Evolutionary conservation across 1,140 invertebrate genomes (phyloP), one percentile per base, ranked within the genome.

Genomic region (Hyposmocoma kahamanoa): DNA sequence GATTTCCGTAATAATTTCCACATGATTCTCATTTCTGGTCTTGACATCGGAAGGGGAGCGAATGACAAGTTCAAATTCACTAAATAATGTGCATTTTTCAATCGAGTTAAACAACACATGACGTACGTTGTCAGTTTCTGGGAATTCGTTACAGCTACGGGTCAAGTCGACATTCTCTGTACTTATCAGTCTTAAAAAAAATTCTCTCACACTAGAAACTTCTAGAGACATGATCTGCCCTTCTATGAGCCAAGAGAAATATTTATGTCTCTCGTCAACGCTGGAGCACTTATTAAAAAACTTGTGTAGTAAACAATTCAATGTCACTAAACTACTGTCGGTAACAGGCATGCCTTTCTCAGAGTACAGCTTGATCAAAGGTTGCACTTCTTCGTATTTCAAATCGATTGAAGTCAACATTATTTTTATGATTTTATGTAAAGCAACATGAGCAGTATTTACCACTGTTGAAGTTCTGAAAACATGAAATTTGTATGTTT

Each of bases 321-420:
- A 48, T 1, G 77, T 85, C 9, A 45, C 52, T 11, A 82, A 46
- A 47, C 64, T 80, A 5, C 56, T 36, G 38, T 67, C 57, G 34
- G 67, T 77, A 0, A 78, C 62, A 2, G 77, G 73, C 74, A 85
- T 78, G 20, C 66, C 68, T 47, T 71, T 72, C 47, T 83, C 76
- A 20, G 68, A 56, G 38, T 85, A 83, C 9, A 72, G 52, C 20
- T 71, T 56, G 15, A 80, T 38, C 10, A 85, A 48, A 0, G 74
- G 63, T 34, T 75, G 60, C 11, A 75, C 62, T 44, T 56, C 53
- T 30, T 63, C 26, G 52, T 72, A 75, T 30, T 70, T 67, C 0
- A 80, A 52, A 3, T 59, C 47, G 22, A 62, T 46, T 20, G 57
- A 52, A 13, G 51, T 56, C 41, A 84, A 55, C 43, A 84, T 54